Evolutionary conservation across 2,888 invertebrate species (phyloP), one percentile per base, ranked within the genome.

Genomic region (Tenodera sinensis): DNA sequence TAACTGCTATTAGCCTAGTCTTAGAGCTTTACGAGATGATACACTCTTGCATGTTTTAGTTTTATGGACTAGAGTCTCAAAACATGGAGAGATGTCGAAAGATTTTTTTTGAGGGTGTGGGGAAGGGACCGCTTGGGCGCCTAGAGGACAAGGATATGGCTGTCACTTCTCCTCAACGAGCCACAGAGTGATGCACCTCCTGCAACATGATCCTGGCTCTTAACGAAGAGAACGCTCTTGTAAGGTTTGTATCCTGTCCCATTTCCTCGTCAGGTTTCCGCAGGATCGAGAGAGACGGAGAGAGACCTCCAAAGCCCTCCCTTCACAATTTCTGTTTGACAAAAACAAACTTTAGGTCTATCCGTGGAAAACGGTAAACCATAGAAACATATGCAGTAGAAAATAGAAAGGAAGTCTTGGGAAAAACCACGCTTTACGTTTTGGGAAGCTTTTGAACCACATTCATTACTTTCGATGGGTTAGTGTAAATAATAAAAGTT

Each of bases 151-250:
- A 85, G 71, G 86, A 86, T 86, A 81, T 86, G 54, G 27, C 81
- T 86, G 86, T 86, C 86, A 86, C 86, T 71, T 86, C 54, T 81
- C 81, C 28, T 54, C 71, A 86, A 86, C 81, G 86, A 86, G 81
- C 28, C 14, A 20, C 81, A 28, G 30, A 86, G 81, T 86, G 81
- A 86, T 28, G 81, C 28, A 54, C 42, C 54, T 71, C 54, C 54
- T 71, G 54, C 54, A 71, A 71, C 54, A 71, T 71, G 54, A 71
- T 71, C 54, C 54, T 25, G 15, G 54, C 54, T 71, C 54, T 20
- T 71, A 71, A 71, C 54, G 54, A 71, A 71, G 54, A 71, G 54
- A 71, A 71, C 20, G 54, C 54, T 71, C 54, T 71, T 71, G 54
- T 71, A 71, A 20, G 54, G 54, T 71, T 71, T 71, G 54, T 71